These are phyloP conservation scores for Pseudeuparius sepicola DNA, from an alignment of 2,888 invertebrate species.

Conservation along the genomic window DNA sequence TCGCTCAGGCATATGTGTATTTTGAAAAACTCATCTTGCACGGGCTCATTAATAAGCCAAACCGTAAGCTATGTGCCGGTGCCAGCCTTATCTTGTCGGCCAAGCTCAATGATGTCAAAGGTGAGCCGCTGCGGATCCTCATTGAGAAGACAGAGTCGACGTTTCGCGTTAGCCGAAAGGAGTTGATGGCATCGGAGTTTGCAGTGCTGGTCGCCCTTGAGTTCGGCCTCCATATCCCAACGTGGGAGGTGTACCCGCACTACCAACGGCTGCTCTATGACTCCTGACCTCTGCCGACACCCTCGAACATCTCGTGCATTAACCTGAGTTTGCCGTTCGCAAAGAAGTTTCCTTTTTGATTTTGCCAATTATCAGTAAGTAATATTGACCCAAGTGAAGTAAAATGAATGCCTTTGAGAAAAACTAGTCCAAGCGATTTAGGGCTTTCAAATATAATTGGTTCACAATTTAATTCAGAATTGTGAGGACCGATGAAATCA, in stretches of 20 bases:
- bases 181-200: conserved; percentile 85
- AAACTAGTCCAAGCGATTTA: too few relatives aligned
- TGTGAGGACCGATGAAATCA: too few relatives aligned
- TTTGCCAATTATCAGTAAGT: too few relatives aligned
- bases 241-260: conserved; percentile 86
- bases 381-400: too few relatives aligned
- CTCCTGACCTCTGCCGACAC: conserved; percentile 55
- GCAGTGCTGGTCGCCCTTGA: conserved; percentile 90
- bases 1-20: conserved; percentile 96
- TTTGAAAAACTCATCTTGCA: conserved; percentile 93
- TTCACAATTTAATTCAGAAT: too few relatives aligned
- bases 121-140: conserved; percentile 71
- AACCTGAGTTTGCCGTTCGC: too few relatives aligned
- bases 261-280: conserved; percentile 90
- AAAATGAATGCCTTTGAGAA: too few relatives aligned
- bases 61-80: conserved; percentile 91
- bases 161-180: conserved; percentile 83
- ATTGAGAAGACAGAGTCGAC: conserved; percentile 90
- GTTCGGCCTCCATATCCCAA: conserved; percentile 87
- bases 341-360: too few relatives aligned
- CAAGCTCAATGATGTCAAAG: conserved; percentile 95
- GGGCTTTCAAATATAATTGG: too few relatives aligned
- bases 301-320: too few relatives aligned
- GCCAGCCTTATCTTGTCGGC: conserved; percentile 89
- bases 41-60: conserved; percentile 87